Evolutionary conservation across 2,113 vertebrate genomes (phyloP), one percentile per base, ranked within the genome.

Genomic region (Myxocyprinus asiaticus): DNA sequence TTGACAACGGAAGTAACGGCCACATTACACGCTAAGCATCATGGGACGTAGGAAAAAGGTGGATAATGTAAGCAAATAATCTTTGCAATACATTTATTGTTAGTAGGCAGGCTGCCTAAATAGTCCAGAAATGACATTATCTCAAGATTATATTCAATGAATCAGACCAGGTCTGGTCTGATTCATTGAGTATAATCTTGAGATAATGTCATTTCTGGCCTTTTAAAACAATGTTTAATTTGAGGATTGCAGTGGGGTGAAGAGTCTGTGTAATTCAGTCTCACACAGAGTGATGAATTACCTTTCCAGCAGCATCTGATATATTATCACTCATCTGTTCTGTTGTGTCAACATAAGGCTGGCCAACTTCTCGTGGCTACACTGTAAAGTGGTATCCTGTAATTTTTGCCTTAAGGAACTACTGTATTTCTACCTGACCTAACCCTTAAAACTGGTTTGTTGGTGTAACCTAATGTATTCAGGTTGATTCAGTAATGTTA

Each of bases 171-270:
- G 58, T 33, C 48, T 63, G 71, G 58, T 73, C 43, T 48, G 71
- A 63, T 48, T 74, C 17, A 62, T 14, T 14, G 7, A 33, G 10
- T 14, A 12, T 62, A 74, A 50, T 74, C 71, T 74, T 33, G 7
- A 62, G 71, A 62, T 62, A 62, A 74, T 74, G 58, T 74, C 62
- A 74, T 62, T 62, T 14, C 58, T n/a, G n/a, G 55, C 55, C 43
- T 61, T 73, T 44, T 73, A 59, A 22, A 62, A 74, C 58, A 8
- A 14, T 62, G 58, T 74, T 74, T 63, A 74, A 63, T 50, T 50
- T 74, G 45, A 74, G 58, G 17, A 63, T 63, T 63, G 33, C 45
- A 50, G 44, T 50, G 44, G 71, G 58, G 43, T 33, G 58, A 9
- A 63, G 12, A 11, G 11, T 50, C 45, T 74, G 2, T 48, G 9